These are phyloP conservation scores for Entosphenus tridentatus DNA, from an alignment of 2,113 vertebrate genomes.

Conservation along the genomic window DNA sequence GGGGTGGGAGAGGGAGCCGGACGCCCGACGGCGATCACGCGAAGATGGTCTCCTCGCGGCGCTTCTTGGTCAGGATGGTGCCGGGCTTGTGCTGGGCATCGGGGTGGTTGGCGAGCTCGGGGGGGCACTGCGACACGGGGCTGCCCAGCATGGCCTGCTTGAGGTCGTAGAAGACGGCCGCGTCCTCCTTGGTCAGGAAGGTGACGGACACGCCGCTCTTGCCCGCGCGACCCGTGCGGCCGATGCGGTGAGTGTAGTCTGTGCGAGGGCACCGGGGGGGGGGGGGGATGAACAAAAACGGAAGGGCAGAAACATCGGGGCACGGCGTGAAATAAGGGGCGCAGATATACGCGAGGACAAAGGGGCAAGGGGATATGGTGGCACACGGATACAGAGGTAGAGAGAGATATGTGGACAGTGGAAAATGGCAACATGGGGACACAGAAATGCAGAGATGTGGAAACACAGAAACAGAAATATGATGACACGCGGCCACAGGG, in stretches of 20 bases:
- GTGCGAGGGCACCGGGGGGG: neutral
- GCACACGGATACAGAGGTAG: too few species aligned
- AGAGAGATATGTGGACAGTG: too few species aligned
- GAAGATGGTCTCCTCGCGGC: constrained; percentile 89
- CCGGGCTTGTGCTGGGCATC: constrained; percentile 93
- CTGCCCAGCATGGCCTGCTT: constrained; percentile 93
- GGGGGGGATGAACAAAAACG: neutral
- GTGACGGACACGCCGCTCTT: constrained; percentile 90
- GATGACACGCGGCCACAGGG: too few species aligned
- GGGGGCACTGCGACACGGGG: constrained; percentile 73
- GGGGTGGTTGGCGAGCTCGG: constrained; percentile 81
- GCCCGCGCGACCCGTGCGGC: constrained; percentile 75
- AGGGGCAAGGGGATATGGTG: too few species aligned
- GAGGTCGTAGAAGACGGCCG: constrained; percentile 77
- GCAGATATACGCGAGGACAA: too few species aligned
- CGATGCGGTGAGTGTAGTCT: constrained; percentile 98
- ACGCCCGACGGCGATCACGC: constrained; percentile 21
- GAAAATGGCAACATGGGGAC: too few species aligned
- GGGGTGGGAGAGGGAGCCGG: too few species aligned
- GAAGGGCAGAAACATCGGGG: neutral
- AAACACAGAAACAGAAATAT: too few species aligned
- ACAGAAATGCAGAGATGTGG: too few species aligned
- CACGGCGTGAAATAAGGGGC: too few species aligned
- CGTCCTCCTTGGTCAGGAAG: constrained; percentile 94
- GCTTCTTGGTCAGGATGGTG: constrained; percentile 96